Evolutionary conservation across 2,113 vertebrate genomes (phyloP), one percentile per base, ranked within the genome.

Genomic region (Melanostigma gelatinosum): DNA sequence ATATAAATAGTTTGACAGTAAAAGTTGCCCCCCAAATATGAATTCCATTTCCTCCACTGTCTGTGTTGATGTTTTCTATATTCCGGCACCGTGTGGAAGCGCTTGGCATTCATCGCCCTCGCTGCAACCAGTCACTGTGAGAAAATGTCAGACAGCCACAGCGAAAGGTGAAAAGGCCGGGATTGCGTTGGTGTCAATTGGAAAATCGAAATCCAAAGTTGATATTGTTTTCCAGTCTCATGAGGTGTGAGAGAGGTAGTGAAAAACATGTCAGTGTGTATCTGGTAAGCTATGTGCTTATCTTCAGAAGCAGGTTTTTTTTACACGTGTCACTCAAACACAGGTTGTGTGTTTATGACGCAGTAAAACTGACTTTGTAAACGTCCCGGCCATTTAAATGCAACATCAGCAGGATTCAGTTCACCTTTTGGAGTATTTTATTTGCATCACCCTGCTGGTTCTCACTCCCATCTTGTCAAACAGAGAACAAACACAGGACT

Each of bases 81-180:
- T 68, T 62, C 40, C 58, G 40, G 36, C 52, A 4, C 24, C n/a
- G 46, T 18, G 40, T 16, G 5, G 12, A 27, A n/a, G 24, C 46
- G 76, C 78, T 89, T 85, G 88, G 77, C 77, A 90, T 90, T 77
- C 86, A 77, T 63, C 34, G 60, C 70, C 70, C 69, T 77, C 55
- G 0, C 75, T 38, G 52, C 77, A 57, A 75, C 75, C 60, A 12
- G 20, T 16, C 63, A 75, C 67, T 72, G 78, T 77, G 78, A 73
- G 90, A 83, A 89, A 91, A 91, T 89, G 87, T 90, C 88, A 89
- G 67, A 65, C 83, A 38, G 81, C 57, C 75, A 44, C 74, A 4
- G 87, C 68, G 60, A 65, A 77, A 82, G 84, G 82, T 84, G 73
- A 88, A 15, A 87, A 84, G 68, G 80, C 76, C 79, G 87, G 60